Base-by-base conservation (phyloP, 2,113 vertebrate species). In the Pteruthius melanotis region DNA sequence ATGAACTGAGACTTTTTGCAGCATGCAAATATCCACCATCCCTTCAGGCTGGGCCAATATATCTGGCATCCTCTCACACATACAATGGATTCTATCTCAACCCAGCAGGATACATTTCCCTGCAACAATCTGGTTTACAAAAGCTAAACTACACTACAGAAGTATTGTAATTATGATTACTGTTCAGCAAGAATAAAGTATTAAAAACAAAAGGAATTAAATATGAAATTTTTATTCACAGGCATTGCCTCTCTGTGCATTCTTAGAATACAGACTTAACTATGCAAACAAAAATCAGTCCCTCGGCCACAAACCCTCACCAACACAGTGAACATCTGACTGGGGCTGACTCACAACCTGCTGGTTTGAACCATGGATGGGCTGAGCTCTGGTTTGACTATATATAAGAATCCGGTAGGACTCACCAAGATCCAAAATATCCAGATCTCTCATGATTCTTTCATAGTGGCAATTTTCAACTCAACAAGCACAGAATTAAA, bases 1-100 rank as follows among this genome's bases (percentile, higher is more conserved):
- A 90, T 65, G 90, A 96, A 64, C 91, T 63, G 68, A 94, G 83
- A 79, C 71, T 89, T 90, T 40, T 70, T 86, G 90, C 92, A 95
- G 65, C 27, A 6, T 93, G 77, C 59, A 77, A 76, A 91, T 45
- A 90, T 49, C 44, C 60, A 54, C 47, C 54, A 60, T 8, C 52
- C 44, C 72, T 71, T 81, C 76, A 70, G 75, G 18, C 21, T 53
- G 37, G 35, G 54, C 37, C 66, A 66, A 10, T 39, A 44, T 63
- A 30, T 64, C 42, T 42, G 33, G 53, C 40, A 69, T 50, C 39
- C 23, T 69, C 54, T 70, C 18, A 30, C 30, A 77, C 33, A 39
- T 4, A 42, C 15, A 84, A 54, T 5, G 3, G 15, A 68, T 45
- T 85, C 49, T 18, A 68, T n/a, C 24, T 76, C 47, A 85, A 22